Base-by-base conservation (phyloP, 2,113 vertebrate species). In the Columba janthina region DNA sequence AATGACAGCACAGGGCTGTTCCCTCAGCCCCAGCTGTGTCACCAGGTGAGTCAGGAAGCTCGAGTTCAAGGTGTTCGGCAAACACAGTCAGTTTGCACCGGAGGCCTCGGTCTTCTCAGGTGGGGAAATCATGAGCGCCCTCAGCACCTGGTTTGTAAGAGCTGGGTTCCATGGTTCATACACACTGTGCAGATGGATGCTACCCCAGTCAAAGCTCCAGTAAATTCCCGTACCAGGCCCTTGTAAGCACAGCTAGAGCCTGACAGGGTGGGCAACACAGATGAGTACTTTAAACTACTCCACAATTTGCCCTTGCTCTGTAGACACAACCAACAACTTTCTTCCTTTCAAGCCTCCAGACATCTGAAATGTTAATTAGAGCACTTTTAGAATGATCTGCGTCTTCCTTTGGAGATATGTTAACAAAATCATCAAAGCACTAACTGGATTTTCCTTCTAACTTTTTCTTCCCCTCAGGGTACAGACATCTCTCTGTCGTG, bases 401-500 rank as follows among this genome's bases (percentile, higher is more conserved):
- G 22, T 22, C 34, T 85, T 75, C 78, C 89, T 93, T 87, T 85
- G 66, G 87, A 95, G 91, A 82, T 87, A 67, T 0, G 11, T 77
- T 90, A 90, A 93, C 67, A 86, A 91, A 94, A 86, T 76, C 76
- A 77, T 91, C 77, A 91, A 89, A 82, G 92, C 25, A 24, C 34
- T 66, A 60, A 64, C 54, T 64, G 25, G 62, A 31, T 58, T 90
- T 82, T 74, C 40, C 32, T 73, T 66, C 25, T 29, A 48, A 66
- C 48, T 85, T 83, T 56, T 48, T 42, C 78, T 88, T 28, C 40
- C 57, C 76, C 72, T 40, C 94, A 97, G 98, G 98, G 98, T 40
- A 94, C 96, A 50, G 98, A 98, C 95, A 97, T 98, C 73, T 97
- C 98, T 34, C 96, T 92, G 1, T 74, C 11, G 2, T 90, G 98